Evolutionary conservation across 1,140 invertebrate genomes (phyloP).

Genomic region (Macrocentrus cingulum): DNA sequence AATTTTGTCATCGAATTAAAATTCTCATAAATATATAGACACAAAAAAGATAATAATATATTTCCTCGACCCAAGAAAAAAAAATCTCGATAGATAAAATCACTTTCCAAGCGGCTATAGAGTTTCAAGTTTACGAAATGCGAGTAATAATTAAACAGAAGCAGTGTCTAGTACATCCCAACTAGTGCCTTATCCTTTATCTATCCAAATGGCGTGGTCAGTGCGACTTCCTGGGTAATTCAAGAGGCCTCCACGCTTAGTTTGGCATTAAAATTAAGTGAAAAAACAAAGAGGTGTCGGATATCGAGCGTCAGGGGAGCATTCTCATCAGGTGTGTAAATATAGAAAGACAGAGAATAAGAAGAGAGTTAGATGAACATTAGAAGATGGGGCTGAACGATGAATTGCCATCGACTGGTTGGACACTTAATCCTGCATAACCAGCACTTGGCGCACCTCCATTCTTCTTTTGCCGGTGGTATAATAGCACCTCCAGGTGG

Average conservation of each 20-base stretch:
- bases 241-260: not conserved
- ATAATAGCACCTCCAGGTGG: constrained; percentile 6
- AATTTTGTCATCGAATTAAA: too few species aligned
- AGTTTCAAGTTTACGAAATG: too few species aligned
- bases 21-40: too few species aligned
- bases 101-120: too few species aligned
- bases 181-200: not conserved
- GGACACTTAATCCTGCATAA: constrained; percentile 26
- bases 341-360: not conserved
- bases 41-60: too few species aligned
- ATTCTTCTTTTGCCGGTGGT: not conserved
- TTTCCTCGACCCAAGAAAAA: too few species aligned
- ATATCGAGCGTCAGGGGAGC: not conserved
- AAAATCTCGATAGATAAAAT: too few species aligned
- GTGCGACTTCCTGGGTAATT: constrained; percentile 2
- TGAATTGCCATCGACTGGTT: constrained; percentile 27
- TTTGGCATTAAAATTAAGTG: not conserved
- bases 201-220: not conserved
- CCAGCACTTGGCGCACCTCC: constrained; percentile 9
- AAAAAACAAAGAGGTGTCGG: not conserved
- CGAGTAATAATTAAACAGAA: too few species aligned
- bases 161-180: not conserved
- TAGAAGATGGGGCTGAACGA: constrained; percentile 17
- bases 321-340: constrained; percentile 3
- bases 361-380: not conserved